Evolutionary conservation across 2,797 vertebrate genomes (phyloP).

Genomic region (Crenichthys baileyi): DNA sequence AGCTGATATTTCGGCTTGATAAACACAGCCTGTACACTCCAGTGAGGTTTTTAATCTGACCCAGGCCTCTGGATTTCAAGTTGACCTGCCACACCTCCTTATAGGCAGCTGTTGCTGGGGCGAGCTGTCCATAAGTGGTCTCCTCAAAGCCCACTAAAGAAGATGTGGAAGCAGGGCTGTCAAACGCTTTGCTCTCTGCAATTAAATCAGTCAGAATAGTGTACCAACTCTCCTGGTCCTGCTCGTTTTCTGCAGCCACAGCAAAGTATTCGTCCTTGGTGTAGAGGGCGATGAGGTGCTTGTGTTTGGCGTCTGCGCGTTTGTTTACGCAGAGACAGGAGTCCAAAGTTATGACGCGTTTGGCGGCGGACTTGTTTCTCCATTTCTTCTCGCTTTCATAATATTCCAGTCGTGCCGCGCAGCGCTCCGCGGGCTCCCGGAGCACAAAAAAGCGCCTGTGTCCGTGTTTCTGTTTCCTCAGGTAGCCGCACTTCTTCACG

Average conservation of each 20-base stretch:
- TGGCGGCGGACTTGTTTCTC: conserved; percentile 93
- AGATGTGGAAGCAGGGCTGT: conserved; percentile 81
- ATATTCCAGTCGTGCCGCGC: conserved; percentile 91
- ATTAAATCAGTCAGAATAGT: conserved; percentile 88
- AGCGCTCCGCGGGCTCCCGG: conserved; percentile 82
- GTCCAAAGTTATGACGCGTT: conserved; percentile 91
- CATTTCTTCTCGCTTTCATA: conserved; percentile 99
- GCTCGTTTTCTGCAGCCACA: conserved; percentile 94
- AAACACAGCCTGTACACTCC: conserved; percentile 95
- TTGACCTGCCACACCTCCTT: conserved; percentile 98
- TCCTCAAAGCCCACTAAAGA: conserved; percentile 86
- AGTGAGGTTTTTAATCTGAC: conserved; percentile 91
- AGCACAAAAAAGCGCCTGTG: conserved; percentile 97
- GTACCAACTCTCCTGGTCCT: conserved; percentile 95
- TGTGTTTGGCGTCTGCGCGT: conserved; percentile 96
- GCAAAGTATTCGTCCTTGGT: conserved; percentile 98
- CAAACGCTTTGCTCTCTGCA: conserved; percentile 85
- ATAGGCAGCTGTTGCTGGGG: conserved; percentile 83
- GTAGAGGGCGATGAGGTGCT: conserved; percentile 97
- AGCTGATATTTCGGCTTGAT: conserved; percentile 90
- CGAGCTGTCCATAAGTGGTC: conserved; percentile 84
- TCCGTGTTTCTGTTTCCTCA: conserved; percentile 95
- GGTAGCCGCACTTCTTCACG: conserved; percentile 94
- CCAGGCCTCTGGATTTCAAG: conserved; percentile 93
- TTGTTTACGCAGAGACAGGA: conserved; percentile 97